These are phyloP conservation scores for Ciconia boyciana DNA, from an alignment of 2,113 vertebrate species.

Conservation along the genomic window DNA sequence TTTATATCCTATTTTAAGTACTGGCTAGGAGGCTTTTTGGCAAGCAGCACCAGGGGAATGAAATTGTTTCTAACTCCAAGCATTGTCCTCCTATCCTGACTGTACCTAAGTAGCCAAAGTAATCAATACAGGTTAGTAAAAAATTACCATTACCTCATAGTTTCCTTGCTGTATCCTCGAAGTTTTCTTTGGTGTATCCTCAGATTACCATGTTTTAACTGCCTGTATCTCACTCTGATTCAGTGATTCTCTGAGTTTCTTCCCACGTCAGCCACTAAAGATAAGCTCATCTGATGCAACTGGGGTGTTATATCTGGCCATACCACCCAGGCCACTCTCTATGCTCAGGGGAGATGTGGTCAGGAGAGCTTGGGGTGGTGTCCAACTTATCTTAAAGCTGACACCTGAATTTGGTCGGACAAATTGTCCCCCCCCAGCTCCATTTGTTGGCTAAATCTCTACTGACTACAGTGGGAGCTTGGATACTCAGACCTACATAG, in stretches of 20 bases:
- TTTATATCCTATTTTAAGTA: not conserved
- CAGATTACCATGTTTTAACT: not conserved
- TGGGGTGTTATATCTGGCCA: not conserved
- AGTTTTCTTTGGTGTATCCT: not conserved
- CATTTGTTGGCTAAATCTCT: not conserved
- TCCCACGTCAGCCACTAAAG: rapidly evolving
- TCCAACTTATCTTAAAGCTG: not conserved
- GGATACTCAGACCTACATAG: not conserved
- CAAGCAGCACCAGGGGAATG: not conserved
- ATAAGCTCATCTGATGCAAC: not conserved
- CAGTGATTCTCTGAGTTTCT: not conserved
- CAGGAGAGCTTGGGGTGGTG: not conserved
- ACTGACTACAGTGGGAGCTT: not conserved
- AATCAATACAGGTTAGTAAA: not conserved
- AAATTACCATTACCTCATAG: not conserved
- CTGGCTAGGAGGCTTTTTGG: not conserved
- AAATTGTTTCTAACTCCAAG: not conserved
- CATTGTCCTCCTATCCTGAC: not conserved
- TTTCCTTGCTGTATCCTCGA: not conserved
- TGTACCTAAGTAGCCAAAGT: not conserved
- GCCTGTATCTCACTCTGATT: not conserved
- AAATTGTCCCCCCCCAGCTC: not conserved
- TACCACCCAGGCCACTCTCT: not conserved
- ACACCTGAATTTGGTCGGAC: not conserved
- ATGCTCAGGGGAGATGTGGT: not conserved